A percentile compares a stretch with the other conserved stretches of the same genome.
phyloP scores from a whole-genome alignment of 2,888 invertebrate genomes.

The Drosophila recens region DNA sequence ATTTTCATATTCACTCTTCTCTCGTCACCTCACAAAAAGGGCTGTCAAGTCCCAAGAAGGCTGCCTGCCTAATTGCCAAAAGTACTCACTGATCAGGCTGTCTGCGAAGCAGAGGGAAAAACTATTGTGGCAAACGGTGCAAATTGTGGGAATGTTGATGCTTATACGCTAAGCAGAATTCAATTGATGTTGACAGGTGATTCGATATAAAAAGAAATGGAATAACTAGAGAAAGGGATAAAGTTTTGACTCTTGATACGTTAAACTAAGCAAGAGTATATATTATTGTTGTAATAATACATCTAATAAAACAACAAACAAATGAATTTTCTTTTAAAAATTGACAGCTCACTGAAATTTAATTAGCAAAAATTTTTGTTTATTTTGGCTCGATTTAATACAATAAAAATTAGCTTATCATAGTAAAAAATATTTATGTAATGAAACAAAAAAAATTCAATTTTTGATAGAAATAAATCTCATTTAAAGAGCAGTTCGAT shows the following conservation, averaged over 20 bases:
- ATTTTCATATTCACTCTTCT: conserved; percentile 33
- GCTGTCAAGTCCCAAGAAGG: conserved; percentile 34
- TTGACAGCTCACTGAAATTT: too few species aligned
- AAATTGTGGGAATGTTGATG: conserved; percentile 3
- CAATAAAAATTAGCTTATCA: too few species aligned
- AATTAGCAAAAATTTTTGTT: too few species aligned
- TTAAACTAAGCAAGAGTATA: too few species aligned
- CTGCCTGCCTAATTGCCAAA: conserved; percentile 55
- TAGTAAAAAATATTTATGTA: too few species aligned
- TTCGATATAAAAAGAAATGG: background rate
- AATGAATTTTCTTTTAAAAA: too few species aligned
- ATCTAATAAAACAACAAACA: too few species aligned
- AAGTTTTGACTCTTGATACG: background rate
- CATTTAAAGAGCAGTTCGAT: conserved; percentile 1
- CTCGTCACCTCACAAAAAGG: conserved; percentile 21
- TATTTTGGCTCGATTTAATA: too few species aligned
- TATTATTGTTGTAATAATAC: too few species aligned
- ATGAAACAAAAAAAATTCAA: background rate
- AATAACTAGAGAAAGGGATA: background rate
- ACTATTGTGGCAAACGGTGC: background rate
- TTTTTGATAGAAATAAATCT: conserved; percentile 9
- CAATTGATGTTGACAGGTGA: conserved; percentile 22
- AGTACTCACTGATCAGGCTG: conserved; percentile 15
- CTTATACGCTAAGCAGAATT: background rate
- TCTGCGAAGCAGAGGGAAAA: background rate